Percentiles rank a stretch among this genome's conserved stretches.
Evolutionary conservation across 2,113 vertebrate genomes (phyloP).

Genomic region (Rhombomys opimus): DNA sequence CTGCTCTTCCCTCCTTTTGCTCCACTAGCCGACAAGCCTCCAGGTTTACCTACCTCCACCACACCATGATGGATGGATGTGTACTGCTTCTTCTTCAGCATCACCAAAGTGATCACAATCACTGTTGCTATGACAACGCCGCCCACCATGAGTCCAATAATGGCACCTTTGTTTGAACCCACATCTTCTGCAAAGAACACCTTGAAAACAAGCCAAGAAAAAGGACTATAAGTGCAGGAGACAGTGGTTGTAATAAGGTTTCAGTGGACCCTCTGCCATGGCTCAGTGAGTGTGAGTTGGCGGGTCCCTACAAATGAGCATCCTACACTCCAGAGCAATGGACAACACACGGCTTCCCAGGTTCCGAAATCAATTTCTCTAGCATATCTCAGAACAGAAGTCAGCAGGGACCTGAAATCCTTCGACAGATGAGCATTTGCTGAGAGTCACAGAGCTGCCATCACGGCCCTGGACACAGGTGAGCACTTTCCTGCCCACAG

Average conservation of each 20-base stretch:
- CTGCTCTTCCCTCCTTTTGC: not conserved
- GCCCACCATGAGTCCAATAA: constrained; percentile 99
- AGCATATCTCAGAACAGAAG: not conserved
- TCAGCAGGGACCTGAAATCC: not conserved
- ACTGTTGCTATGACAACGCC: constrained; percentile 99
- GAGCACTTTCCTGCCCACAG: not conserved
- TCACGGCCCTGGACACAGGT: not conserved
- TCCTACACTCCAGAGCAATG: not conserved
- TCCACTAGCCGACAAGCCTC: not conserved
- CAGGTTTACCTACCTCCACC: constrained; percentile 91
- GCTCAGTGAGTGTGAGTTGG: not conserved
- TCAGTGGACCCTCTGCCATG: not conserved
- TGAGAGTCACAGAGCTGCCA: not conserved
- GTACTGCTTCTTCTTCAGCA: constrained; percentile 99
- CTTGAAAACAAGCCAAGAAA: constrained; percentile 83
- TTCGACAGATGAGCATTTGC: not conserved
- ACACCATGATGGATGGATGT: constrained; percentile 99
- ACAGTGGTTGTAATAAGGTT: not conserved
- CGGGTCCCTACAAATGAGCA: not conserved
- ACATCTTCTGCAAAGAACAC: constrained; percentile 98
- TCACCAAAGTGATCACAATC: constrained; percentile 99
- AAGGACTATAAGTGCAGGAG: not conserved
- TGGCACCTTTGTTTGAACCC: constrained; percentile 98
- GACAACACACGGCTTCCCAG: not conserved
- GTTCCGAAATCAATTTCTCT: not conserved